Evolutionary conservation across 2,888 invertebrate species (phyloP).

Genomic region (Xanthia togata): DNA sequence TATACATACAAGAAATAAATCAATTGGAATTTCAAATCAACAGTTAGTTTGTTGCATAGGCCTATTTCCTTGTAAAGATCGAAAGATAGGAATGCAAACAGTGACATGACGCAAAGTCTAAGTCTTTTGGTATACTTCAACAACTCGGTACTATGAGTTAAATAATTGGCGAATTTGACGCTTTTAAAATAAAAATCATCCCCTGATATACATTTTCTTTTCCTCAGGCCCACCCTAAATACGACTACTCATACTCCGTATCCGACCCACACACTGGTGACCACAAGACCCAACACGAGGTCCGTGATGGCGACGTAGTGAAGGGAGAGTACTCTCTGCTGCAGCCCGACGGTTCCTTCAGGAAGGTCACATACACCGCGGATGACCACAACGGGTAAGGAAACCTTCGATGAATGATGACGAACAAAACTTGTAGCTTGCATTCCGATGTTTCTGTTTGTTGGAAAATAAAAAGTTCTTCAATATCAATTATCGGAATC

Average conservation of each 20-base stretch:
- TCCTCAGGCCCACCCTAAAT: conserved; percentile 87
- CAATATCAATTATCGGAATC: neutral
- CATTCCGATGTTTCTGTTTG: conserved; percentile 2
- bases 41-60: neutral
- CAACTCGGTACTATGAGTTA: neutral
- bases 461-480: neutral
- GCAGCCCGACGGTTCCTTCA: conserved; percentile 88
- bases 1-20: neutral
- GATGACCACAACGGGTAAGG: conserved; percentile 88
- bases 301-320: conserved; percentile 86
- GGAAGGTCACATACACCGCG: conserved; percentile 89
- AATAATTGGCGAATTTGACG: neutral
- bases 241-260: conserved; percentile 88
- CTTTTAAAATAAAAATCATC: neutral
- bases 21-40: conserved; percentile 27
- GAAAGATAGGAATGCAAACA: conserved; percentile 1
- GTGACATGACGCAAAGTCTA: neutral
- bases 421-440: neutral
- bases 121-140: neutral
- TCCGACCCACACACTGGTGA: conserved; percentile 89
- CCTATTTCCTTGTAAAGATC: neutral
- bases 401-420: neutral
- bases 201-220: neutral
- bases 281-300: conserved; percentile 88
- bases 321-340: conserved; percentile 88